A percentile compares a stretch with the other conserved stretches of the same genome.
These are phyloP conservation scores for Amblyraja radiata DNA, from an alignment of 2,797 vertebrate genomes.

Conservation along the genomic window DNA sequence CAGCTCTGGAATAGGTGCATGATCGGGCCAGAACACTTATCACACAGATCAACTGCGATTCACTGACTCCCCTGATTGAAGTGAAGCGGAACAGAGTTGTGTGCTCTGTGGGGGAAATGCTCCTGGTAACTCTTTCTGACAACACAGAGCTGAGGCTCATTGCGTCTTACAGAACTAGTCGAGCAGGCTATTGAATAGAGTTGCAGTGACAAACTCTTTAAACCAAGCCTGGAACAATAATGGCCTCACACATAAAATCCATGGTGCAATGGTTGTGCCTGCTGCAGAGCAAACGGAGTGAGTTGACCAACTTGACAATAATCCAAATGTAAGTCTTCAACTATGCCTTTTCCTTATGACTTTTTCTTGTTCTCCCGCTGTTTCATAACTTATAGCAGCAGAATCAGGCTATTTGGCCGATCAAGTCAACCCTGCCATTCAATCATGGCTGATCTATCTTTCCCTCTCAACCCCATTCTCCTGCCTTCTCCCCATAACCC, in stretches of 20 bases:
- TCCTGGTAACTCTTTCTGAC: constrained; percentile 4
- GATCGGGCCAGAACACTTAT: constrained; percentile 17
- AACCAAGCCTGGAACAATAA: not conserved
- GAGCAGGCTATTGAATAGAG: not conserved
- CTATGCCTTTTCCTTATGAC: not conserved
- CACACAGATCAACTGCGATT: constrained; percentile 31
- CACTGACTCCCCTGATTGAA: not conserved
- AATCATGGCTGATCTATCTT: no score
- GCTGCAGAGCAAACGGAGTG: not conserved
- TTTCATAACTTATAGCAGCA: no score
- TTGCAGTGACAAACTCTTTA: not conserved
- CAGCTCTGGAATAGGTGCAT: not conserved
- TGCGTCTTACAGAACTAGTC: not conserved
- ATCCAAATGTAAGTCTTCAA: not conserved
- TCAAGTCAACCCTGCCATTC: no score
- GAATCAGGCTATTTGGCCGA: no score
- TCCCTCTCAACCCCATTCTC: no score
- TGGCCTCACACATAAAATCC: not conserved
- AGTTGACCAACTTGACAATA: not conserved
- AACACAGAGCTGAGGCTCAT: not conserved
- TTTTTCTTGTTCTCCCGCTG: not conserved
- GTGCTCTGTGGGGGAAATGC: constrained; percentile 16
- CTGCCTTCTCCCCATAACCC: no score
- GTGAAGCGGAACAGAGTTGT: constrained; percentile 27
- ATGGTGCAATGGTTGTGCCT: not conserved